phyloP scores from a whole-genome alignment of 2,888 invertebrate genomes.

The Tipula unca region DNA sequence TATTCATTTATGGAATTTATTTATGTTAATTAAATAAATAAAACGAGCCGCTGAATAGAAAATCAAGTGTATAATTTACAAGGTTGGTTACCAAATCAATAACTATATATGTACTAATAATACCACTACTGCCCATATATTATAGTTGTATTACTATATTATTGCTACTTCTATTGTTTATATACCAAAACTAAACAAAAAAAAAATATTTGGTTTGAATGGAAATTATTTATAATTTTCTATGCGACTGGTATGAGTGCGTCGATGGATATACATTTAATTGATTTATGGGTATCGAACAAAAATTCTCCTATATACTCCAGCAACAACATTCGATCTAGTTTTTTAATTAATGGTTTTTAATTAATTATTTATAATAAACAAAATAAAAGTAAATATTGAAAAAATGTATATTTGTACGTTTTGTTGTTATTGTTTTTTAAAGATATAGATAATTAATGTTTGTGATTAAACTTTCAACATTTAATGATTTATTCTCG shows the following conservation, averaged over 20 bases:
- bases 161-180: neutral
- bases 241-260: neutral
- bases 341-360: neutral
- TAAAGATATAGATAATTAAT: neutral
- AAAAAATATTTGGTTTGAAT: neutral
- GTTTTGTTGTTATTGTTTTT: neutral
- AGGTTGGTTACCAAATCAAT: neutral
- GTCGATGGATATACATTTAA: neutral
- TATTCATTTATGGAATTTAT: neutral
- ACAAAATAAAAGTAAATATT: neutral
- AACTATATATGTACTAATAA: neutral
- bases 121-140: neutral
- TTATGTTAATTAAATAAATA: neutral
- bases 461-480: neutral
- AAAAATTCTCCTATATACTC: neutral
- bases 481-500: neutral
- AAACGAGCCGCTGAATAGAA: neutral
- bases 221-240: neutral
- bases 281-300: neutral
- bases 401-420: neutral
- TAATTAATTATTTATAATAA: neutral
- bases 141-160: neutral
- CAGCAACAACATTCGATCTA: neutral
- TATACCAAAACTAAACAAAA: neutral
- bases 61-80: neutral